These are phyloP conservation scores for Rhynchonycteris naso DNA, from an alignment of 2,797 vertebrate species.

Conservation along the genomic window DNA sequence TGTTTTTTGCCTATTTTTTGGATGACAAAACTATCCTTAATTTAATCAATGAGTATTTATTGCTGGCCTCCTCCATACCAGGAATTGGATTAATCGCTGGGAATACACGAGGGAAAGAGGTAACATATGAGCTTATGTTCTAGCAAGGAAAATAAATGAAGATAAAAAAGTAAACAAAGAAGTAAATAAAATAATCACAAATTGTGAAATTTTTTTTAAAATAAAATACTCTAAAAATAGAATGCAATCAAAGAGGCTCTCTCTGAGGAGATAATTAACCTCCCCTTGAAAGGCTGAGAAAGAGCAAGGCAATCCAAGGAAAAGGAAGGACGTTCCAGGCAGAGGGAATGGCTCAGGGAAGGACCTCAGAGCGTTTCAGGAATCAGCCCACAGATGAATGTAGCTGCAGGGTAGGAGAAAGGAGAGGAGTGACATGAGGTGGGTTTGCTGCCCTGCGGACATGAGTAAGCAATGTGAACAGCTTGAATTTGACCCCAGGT, in stretches of 20 bases:
- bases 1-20: background rate
- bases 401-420: accelerated
- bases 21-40: background rate
- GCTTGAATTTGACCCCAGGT: background rate
- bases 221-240: background rate
- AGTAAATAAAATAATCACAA: background rate
- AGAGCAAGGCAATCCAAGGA: background rate
- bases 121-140: background rate
- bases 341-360: background rate
- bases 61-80: background rate
- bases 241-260: background rate
- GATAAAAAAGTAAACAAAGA: background rate
- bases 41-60: background rate
- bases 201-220: background rate
- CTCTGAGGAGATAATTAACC: background rate
- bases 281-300: background rate
- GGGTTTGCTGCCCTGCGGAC: background rate
- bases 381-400: background rate
- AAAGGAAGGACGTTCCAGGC: background rate
- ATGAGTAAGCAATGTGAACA: accelerated
- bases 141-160: background rate
- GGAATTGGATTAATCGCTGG: background rate
- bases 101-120: background rate
- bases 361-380: background rate
- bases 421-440: background rate